A percentile compares a stretch with the other conserved stretches of the same genome.
Conservation (phyloP, 1,140 invertebrate species). For the Propsilocerus akamusi region DNA sequence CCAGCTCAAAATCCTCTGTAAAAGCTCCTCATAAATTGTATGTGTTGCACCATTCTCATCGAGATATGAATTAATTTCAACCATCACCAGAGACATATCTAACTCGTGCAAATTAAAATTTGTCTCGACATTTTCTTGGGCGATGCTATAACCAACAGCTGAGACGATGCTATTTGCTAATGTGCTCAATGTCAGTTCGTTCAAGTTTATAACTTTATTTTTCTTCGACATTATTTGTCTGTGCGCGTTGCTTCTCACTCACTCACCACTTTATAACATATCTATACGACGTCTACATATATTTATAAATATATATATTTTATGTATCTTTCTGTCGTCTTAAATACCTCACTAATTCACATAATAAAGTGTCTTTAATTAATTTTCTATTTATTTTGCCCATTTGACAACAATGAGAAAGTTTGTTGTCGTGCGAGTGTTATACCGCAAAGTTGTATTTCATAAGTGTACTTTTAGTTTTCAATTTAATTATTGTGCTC, state of each 20-base stretch:
- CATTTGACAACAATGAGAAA: too few species aligned
- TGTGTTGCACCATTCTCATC: slow-evolving; percentile 31
- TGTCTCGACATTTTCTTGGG: slow-evolving; percentile 27
- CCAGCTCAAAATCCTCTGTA: slow-evolving; percentile 36
- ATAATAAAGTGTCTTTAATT: neutral
- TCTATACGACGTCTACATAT: too few species aligned
- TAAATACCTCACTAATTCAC: too few species aligned
- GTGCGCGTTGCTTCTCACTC: neutral
- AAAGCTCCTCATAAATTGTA: slow-evolving; percentile 40
- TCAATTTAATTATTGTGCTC: too few species aligned
- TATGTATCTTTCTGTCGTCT: neutral
- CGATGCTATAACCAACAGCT: slow-evolving; percentile 19
- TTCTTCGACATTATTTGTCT: slow-evolving; percentile 18
- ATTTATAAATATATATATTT: too few species aligned
- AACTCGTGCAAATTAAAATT: slow-evolving; percentile 3
- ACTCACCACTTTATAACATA: neutral
- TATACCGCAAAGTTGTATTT: too few species aligned
- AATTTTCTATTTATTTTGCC: neutral
- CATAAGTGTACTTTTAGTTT: too few species aligned
- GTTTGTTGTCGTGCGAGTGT: too few species aligned
- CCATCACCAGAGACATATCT: slow-evolving; percentile 31
- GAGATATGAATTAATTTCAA: slow-evolving; percentile 33
- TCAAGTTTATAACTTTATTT: slow-evolving; percentile 16
- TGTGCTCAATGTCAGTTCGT: slow-evolving; percentile 18
- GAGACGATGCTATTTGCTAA: slow-evolving; percentile 21